These are phyloP conservation scores for Liparis tanakae DNA, from an alignment of 2,797 vertebrate genomes.

Conservation along the genomic window DNA sequence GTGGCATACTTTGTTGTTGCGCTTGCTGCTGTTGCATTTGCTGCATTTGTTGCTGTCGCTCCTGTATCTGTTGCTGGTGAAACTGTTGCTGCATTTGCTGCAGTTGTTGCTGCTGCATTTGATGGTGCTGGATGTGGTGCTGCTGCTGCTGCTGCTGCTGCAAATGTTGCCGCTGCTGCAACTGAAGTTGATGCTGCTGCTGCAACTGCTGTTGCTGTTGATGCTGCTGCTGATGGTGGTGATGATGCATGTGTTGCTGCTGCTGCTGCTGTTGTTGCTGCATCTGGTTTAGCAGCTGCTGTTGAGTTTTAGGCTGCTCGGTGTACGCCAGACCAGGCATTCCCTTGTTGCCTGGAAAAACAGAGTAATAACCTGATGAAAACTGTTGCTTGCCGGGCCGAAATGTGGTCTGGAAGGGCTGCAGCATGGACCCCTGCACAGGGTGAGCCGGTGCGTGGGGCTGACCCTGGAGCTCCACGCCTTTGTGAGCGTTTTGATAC, in stretches of 20 bases:
- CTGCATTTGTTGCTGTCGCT: conserved; percentile 68
- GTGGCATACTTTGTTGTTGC: conserved; percentile 59
- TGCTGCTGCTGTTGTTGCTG: conserved; percentile 71
- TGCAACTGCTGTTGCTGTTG: conserved; percentile 60
- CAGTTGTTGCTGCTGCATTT: conserved; percentile 68
- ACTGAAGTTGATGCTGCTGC: conserved; percentile 79
- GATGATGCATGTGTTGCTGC: conserved; percentile 75
- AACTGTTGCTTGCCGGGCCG: conserved; percentile 86
- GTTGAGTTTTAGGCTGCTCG: conserved; percentile 77
- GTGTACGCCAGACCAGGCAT: conserved; percentile 80
- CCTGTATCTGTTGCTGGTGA: conserved; percentile 71
- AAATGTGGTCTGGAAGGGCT: conserved; percentile 90
- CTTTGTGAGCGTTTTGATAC: conserved; percentile 83
- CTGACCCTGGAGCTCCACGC: conserved; percentile 69
- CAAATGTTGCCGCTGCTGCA: conserved; percentile 61
- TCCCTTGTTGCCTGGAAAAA: conserved; percentile 86
- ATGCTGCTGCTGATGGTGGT: conserved; percentile 84
- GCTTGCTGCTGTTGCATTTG: conserved; percentile 52
- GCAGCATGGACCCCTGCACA: conserved; percentile 81
- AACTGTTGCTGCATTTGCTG: conserved; percentile 67
- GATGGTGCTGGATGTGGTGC: conserved; percentile 52
- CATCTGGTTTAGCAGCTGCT: conserved; percentile 75
- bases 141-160: conserved; percentile 52
- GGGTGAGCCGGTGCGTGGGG: conserved; percentile 62
- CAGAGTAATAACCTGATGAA: conserved; percentile 83